phyloP scores from a whole-genome alignment of 2,888 invertebrate species.

The Ceriagrion tenellum region DNA sequence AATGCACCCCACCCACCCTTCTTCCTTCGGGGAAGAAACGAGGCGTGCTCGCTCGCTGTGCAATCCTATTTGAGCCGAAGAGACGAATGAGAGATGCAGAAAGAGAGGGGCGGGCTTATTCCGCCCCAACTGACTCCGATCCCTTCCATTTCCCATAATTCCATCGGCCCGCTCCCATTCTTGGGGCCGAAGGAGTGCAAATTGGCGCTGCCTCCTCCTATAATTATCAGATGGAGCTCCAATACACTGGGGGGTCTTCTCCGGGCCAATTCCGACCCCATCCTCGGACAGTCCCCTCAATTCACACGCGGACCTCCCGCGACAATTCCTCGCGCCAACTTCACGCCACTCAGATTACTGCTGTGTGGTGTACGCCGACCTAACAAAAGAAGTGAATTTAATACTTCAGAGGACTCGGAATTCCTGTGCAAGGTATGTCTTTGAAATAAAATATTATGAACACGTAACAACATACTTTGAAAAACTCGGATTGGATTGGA shows the following conservation, averaged over 20 bases:
- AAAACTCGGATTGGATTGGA: no score
- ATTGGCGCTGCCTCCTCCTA: neutral
- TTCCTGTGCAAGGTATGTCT: no score
- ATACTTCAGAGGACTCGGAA: no score
- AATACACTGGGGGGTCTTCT: neutral
- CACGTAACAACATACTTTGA: no score
- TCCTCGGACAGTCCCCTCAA: no score
- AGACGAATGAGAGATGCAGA: neutral
- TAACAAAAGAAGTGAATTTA: no score
- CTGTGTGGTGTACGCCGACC: no score
- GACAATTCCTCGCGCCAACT: no score
- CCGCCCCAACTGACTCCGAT: neutral
- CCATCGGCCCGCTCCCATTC: neutral
- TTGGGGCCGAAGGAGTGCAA: neutral
- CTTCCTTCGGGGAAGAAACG: neutral
- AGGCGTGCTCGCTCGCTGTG: neutral
- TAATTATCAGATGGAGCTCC: neutral
- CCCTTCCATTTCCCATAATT: neutral
- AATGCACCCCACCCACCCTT: neutral
- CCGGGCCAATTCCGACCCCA: no score
- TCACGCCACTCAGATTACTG: no score
- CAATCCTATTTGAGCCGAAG: neutral
- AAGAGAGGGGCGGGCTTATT: neutral
- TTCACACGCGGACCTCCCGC: no score
- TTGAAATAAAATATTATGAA: no score